Evolutionary conservation across 1,140 invertebrate genomes (phyloP), one percentile per base, ranked within the genome.

Genomic region (Leptonema lineaticorne): DNA sequence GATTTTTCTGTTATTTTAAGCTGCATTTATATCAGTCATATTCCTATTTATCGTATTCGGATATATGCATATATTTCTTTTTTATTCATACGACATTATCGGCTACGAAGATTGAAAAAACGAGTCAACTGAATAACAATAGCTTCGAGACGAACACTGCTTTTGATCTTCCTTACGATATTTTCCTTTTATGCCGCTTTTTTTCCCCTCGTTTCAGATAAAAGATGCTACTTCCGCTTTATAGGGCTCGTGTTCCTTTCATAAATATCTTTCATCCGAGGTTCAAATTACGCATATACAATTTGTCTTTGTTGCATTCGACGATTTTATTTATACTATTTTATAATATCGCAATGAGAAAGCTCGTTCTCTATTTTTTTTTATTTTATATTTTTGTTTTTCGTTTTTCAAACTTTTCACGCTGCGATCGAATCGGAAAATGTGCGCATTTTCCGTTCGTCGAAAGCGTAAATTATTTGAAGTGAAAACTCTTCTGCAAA

Each of bases 151-250:
- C 16, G 58, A 28, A 60, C 37, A 37, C 24, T 60, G n/a, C 29
- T 60, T 57, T 60, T 60, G 58, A 60, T 60, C 58, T 60, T 28
- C 20, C 58, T 16, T 59, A 60, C 37, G 22, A 37, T 2, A 24
- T 60, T 41, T 60, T 57, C 53, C 48, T 48, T 46, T 48, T 48
- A 57, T 57, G 53, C 28, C 28, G n/a, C n/a, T n/a, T n/a, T n/a
- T n/a, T n/a, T n/a, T n/a, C 37, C 37, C 37, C 18, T 27, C 53
- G 53, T 57, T 57, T 24, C 20, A 20, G 29, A 37, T 60, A 60
- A 60, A 60, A 41, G 30, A 60, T 33, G 33, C 29, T 11, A 60
- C 58, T 41, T 60, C 16, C 14, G 16, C 5, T 33, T 28, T 60
- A 6, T 18, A 16, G 18, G 9, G 53, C 53, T 57, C 20, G 28